Evolutionary conservation across 2,113 vertebrate genomes (phyloP).

Genomic region (Falco punctatus): DNA sequence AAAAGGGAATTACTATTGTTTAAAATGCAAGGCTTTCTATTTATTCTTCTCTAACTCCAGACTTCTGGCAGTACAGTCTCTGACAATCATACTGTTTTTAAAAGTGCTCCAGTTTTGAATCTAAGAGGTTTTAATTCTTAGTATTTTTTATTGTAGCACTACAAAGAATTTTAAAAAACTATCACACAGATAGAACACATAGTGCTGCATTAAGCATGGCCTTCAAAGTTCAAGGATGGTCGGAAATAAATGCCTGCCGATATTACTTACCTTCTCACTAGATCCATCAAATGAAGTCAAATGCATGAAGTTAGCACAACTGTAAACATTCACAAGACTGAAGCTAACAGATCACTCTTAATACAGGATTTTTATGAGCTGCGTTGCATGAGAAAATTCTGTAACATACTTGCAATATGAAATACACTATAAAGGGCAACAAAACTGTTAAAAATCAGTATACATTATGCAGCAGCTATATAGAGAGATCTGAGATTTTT

Average conservation of each 20-base stretch:
- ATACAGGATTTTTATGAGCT: not conserved
- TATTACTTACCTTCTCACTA: not conserved
- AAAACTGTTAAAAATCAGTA: not conserved
- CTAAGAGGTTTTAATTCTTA: not conserved
- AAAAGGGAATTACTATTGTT: constrained; percentile 9
- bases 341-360: not conserved
- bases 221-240: not conserved
- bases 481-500: not conserved
- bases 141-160: not conserved
- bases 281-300: not conserved
- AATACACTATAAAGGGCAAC: not conserved
- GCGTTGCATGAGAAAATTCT: not conserved
- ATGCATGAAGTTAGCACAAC: not conserved
- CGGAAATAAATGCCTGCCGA: not conserved
- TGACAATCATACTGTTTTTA: not conserved
- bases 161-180: not conserved
- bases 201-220: not conserved
- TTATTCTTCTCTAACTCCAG: not conserved
- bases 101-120: not conserved
- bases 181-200: not conserved
- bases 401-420: not conserved
- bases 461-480: not conserved
- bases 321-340: not conserved
- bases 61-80: not conserved
- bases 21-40: constrained; percentile 22